Evolutionary conservation across 2,888 invertebrate genomes (phyloP), one percentile per base, ranked within the genome.

Genomic region (Diabrotica balteata): DNA sequence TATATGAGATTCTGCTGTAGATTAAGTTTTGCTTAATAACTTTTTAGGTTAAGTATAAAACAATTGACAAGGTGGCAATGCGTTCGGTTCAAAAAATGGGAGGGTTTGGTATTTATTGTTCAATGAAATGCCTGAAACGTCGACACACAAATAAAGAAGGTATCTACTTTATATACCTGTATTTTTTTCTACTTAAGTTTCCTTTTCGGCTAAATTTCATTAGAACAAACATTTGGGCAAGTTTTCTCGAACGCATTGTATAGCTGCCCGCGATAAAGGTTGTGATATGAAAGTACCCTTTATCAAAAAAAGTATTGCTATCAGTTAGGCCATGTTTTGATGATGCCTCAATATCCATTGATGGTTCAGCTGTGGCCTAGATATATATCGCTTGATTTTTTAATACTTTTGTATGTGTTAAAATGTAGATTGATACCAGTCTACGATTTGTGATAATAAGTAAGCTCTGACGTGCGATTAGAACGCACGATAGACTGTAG

Each of bases 391-490:
- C 81, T 81, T 82, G 78, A 76, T 79, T 82, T 81, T 81, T 82
- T 82, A 82, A 82, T 82, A 83, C 82, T 82, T 82, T 82, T 82
- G 81, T 83, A 83, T 81, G 79, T 79, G 78, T 80, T 79, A 77
- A 76, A 57, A 76, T 32, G 77, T 76, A 76, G 79, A 78, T 78
- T 79, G 78, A 71, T 72, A 70, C 75, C 77, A 77, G 78, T 80
- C 78, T 78, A 76, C 78, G 76, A 64, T 78, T 75, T 81, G 80
- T 80, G 79, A 80, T 80, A 80, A 79, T 80, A 79, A 76, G 74
- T 79, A 80, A 79, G 79, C 79, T 80, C 78, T 79, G 77, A 79
- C 75, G 79, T 78, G 80, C 79, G 76, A 75, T 68, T 68, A 77
- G 78, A 76, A 67, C 74, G 78, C 78, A 77, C 77, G 77, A 79